Evolutionary conservation across 2,797 vertebrate genomes (phyloP).

Genomic region (Eleutherodactylus coqui): DNA sequence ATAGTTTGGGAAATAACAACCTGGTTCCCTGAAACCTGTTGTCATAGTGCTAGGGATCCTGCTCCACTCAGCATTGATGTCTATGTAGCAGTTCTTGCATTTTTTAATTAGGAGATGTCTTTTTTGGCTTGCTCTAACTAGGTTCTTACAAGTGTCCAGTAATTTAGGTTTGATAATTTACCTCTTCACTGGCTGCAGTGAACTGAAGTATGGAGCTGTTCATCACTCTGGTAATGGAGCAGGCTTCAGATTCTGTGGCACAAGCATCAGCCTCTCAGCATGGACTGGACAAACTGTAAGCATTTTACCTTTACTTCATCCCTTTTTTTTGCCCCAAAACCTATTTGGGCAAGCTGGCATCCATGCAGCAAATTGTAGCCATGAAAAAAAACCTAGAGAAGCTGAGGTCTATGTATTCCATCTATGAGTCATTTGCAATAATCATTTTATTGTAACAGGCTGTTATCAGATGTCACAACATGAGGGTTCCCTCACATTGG

Average conservation of each 20-base stretch:
- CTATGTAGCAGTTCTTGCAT: slow-evolving; percentile 6
- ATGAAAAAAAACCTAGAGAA: not conserved
- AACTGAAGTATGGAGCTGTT: slow-evolving; percentile 41
- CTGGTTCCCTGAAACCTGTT: slow-evolving; percentile 54
- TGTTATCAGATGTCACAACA: not conserved
- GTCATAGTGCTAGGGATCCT: slow-evolving; percentile 35
- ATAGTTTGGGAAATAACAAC: slow-evolving; percentile 12
- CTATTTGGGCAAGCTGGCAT: not conserved
- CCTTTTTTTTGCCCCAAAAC: not conserved
- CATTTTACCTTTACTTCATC: slow-evolving; percentile 25
- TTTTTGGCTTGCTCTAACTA: slow-evolving; percentile 28
- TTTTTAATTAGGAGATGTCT: slow-evolving; percentile 32
- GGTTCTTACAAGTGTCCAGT: slow-evolving; percentile 33
- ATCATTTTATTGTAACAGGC: not conserved
- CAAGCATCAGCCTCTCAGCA: slow-evolving; percentile 38
- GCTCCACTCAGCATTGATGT: not conserved
- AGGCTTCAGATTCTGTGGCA: slow-evolving; percentile 11
- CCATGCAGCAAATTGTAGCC: not conserved
- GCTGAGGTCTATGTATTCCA: not conserved
- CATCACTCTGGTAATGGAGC: slow-evolving; percentile 46
- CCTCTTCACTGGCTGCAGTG: slow-evolving; percentile 28
- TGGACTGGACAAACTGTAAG: slow-evolving; percentile 39
- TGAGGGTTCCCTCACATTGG: not conserved
- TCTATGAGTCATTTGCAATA: not conserved
- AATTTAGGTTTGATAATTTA: slow-evolving; percentile 35